Percentiles rank a stretch among this genome's conserved stretches.
phyloP scores from a whole-genome alignment of 1,140 invertebrate genomes.

The Andrena cerasifolii region DNA sequence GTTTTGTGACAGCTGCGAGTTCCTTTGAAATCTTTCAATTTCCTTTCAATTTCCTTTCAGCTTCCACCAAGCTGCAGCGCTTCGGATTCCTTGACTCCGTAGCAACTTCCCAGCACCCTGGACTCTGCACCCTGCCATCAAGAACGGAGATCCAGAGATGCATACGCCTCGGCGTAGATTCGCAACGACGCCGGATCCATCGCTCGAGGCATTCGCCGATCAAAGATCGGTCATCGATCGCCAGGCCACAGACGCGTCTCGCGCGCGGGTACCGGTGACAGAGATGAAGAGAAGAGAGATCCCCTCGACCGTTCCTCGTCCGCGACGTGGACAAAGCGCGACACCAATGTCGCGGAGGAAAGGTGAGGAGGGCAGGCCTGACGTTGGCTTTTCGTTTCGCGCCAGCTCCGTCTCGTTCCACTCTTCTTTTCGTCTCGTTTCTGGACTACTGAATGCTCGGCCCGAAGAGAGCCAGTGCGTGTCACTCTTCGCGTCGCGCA shows the following conservation, averaged over 20 bases:
- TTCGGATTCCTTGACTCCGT: too few species aligned
- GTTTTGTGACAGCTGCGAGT: too few species aligned
- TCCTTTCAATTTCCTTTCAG: too few species aligned
- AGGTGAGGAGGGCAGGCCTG: background rate
- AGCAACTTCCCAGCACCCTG: too few species aligned
- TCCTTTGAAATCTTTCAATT: too few species aligned
- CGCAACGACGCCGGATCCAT: constrained; percentile 13
- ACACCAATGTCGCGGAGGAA: background rate
- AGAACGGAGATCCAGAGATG: too few species aligned
- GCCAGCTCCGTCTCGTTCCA: background rate
- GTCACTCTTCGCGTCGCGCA: constrained; percentile 36
- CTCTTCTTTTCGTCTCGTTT: constrained; percentile 3
- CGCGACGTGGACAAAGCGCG: constrained; percentile 23
- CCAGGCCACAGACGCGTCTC: constrained; percentile 17
- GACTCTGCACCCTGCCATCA: too few species aligned
- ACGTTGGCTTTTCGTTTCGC: background rate
- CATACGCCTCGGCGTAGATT: background rate
- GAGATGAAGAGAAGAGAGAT: constrained; percentile 8
- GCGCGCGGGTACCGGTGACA: constrained; percentile 20
- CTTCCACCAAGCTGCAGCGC: too few species aligned
- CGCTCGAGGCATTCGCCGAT: constrained; percentile 1
- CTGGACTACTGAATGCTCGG: background rate
- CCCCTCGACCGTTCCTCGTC: constrained; percentile 12
- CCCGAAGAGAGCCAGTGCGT: background rate
- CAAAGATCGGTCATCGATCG: constrained; percentile 50